Evolutionary conservation across 2,113 vertebrate species (phyloP).

Genomic region (Blennius ocellaris): DNA sequence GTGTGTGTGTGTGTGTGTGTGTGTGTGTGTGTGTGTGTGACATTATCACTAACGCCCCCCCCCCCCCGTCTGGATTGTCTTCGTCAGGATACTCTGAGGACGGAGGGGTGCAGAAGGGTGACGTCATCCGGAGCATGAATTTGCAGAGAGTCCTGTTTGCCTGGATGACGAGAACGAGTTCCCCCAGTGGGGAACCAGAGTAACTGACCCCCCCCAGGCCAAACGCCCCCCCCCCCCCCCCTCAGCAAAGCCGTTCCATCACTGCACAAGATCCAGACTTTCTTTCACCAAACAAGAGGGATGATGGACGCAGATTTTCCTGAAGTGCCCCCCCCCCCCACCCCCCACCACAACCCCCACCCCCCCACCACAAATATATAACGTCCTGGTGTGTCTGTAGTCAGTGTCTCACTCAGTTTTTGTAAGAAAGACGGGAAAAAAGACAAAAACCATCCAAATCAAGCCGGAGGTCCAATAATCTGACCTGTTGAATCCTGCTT

Average conservation of each 20-base stretch:
- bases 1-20: too few relatives aligned
- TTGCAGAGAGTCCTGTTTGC: conserved; percentile 90
- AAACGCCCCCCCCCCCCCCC: not conserved
- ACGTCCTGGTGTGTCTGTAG: conserved; percentile 43
- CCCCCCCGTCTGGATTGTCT: conserved; percentile 17
- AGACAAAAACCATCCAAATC: conserved; percentile 29
- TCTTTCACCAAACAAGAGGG: conserved; percentile 31
- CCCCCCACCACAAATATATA: conserved; percentile 42
- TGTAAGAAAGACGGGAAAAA: conserved; percentile 11
- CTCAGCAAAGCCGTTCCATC: conserved; percentile 2
- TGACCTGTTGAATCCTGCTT: not conserved
- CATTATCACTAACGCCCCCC: not conserved
- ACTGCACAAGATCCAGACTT: conserved; percentile 42
- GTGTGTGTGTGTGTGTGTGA: too few relatives aligned
- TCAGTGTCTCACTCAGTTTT: conserved; percentile 26
- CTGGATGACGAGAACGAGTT: conserved; percentile 95
- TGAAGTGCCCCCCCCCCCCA: conserved; percentile 17
- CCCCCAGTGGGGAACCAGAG: conserved; percentile 91
- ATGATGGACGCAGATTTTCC: conserved; percentile 38
- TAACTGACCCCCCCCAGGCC: conserved; percentile 81
- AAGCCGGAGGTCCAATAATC: conserved; percentile 16
- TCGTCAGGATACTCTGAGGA: conserved; percentile 94
- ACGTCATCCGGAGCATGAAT: conserved; percentile 94
- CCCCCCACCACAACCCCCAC: too few relatives aligned
- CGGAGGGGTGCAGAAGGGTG: conserved; percentile 90